A percentile compares a stretch with the other conserved stretches of the same genome.
Evolutionary conservation across 2,113 vertebrate genomes (phyloP).

Genomic region (Choloepus hoffmanni): DNA sequence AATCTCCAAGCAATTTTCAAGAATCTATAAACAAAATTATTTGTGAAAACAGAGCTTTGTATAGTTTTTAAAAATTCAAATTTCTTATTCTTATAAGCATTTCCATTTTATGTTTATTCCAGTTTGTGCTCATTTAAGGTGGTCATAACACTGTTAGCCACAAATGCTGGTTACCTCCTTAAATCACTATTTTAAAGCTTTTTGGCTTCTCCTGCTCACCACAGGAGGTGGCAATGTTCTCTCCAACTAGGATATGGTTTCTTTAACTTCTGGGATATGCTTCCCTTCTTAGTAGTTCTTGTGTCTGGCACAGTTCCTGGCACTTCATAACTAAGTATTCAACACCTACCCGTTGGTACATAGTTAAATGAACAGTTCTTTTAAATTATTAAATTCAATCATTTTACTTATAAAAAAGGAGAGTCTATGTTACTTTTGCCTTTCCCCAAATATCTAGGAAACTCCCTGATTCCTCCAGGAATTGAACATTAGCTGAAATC

Average conservation of each 20-base stretch:
- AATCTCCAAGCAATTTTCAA: not conserved
- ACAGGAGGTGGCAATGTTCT: not conserved
- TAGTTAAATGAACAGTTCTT: not conserved
- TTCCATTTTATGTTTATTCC: not conserved
- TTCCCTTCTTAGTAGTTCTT: not conserved
- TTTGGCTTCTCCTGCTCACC: not conserved
- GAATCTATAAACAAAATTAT: not conserved
- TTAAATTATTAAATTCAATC: not conserved
- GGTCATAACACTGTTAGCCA: not conserved
- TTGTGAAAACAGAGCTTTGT: not conserved
- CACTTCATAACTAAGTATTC: not conserved
- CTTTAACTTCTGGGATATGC: not conserved
- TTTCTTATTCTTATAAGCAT: not conserved
- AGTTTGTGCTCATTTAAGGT: not conserved
- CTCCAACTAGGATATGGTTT: not conserved
- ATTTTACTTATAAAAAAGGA: not conserved
- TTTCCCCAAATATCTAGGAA: conserved; percentile 11
- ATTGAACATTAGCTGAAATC: conserved; percentile 7
- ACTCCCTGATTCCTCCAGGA: not conserved
- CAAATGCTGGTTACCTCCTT: not conserved
- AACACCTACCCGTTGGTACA: not conserved
- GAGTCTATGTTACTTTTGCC: not conserved
- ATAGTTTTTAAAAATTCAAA: not conserved
- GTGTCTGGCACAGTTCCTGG: not conserved
- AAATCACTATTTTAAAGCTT: not conserved